Evolutionary conservation across 2,888 invertebrate genomes (phyloP).

Genomic region (Aphidoletes aphidimyza): DNA sequence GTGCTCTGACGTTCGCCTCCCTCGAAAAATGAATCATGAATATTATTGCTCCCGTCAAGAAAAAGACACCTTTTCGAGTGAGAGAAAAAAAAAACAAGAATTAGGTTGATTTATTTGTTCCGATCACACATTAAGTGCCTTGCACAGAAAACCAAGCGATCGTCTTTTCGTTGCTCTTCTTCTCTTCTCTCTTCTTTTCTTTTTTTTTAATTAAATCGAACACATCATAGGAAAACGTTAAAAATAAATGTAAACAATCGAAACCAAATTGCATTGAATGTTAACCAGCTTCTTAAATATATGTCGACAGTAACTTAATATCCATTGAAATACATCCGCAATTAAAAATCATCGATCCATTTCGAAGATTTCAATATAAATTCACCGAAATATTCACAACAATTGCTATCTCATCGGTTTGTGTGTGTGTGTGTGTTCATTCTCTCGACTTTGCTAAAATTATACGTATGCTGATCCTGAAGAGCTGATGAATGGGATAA

Average conservation of each 20-base stretch:
- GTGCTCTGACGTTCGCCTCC: background rate
- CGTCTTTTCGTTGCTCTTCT: constrained; percentile 6
- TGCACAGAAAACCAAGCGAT: background rate
- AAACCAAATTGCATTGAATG: background rate
- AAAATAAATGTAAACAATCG: background rate
- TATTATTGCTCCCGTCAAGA: background rate
- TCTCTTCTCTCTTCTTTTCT: too few species aligned
- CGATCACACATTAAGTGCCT: constrained; percentile 22
- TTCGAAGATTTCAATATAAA: background rate
- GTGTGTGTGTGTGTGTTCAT: too few species aligned
- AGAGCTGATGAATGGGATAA: background rate
- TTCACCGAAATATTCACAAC: background rate
- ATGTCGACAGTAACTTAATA: too few species aligned
- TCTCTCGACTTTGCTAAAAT: background rate
- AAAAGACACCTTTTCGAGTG: background rate
- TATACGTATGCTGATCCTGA: background rate
- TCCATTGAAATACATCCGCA: too few species aligned
- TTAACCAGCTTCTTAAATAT: background rate
- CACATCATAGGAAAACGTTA: background rate
- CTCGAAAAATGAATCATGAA: background rate
- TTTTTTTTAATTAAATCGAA: background rate
- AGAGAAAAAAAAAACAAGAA: too few species aligned
- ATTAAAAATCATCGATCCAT: too few species aligned
- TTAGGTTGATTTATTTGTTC: constrained; percentile 46
- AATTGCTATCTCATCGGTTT: constrained; percentile 19